These are phyloP conservation scores for Acleris emargana DNA, from an alignment of 2,888 invertebrate genomes.

Conservation along the genomic window DNA sequence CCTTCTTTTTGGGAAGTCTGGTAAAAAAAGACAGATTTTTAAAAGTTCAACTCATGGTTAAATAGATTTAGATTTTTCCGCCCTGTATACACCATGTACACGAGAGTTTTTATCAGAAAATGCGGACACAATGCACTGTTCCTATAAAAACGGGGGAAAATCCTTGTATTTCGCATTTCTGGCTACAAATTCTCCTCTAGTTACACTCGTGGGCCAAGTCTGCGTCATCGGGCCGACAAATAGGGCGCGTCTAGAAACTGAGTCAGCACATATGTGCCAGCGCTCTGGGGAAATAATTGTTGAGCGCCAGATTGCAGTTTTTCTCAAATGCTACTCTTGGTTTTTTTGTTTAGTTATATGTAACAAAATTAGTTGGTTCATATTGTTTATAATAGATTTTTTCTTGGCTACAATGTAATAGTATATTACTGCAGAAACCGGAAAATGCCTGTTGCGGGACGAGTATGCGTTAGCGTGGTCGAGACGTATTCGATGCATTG, in stretches of 20 bases:
- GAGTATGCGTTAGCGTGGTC: too few relatives aligned
- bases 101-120: neutral
- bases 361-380: neutral
- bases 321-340: conserved; percentile 55
- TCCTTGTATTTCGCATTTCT: conserved; percentile 26
- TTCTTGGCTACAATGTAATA: too few relatives aligned
- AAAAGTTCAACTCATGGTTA: too few relatives aligned
- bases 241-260: conserved; percentile 69
- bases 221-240: conserved; percentile 72
- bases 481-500: too few relatives aligned
- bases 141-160: neutral
- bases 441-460: too few relatives aligned
- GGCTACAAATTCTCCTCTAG: conserved; percentile 43
- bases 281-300: conserved; percentile 78
- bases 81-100: too few relatives aligned
- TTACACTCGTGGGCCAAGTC: conserved; percentile 51
- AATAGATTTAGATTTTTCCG: too few relatives aligned
- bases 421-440: too few relatives aligned
- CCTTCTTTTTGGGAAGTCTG: too few relatives aligned
- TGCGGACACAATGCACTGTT: neutral
- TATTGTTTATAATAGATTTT: neutral
- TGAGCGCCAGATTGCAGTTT: conserved; percentile 67
- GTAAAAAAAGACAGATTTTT: too few relatives aligned
- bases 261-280: conserved; percentile 72
- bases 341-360: neutral